Base-by-base conservation (phyloP, 2,888 invertebrate genomes). In the Pecten maximus region DNA sequence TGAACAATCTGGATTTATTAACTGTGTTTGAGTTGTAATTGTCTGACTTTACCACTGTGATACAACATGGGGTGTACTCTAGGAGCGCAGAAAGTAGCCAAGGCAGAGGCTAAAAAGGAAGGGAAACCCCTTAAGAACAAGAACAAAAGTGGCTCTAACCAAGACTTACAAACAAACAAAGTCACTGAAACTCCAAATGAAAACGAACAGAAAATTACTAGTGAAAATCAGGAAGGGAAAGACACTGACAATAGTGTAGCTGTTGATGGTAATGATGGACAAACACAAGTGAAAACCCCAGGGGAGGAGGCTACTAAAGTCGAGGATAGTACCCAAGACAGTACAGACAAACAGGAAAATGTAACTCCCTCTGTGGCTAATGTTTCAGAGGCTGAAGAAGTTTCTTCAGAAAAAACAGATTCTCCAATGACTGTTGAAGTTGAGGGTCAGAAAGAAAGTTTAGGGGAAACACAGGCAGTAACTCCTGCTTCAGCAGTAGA, bases 51-150 rank as follows among this genome's bases (percentile, higher is more conserved):
- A 35, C 1, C 10, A 35, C 16, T 74, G 74, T 74, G 74, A 35
- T 35, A 74, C 28, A 74, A 35, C 28, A 74, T 74, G 74, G 74
- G 74, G 35, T 74, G 74, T 74, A 35, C 74, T 35, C 35, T 74
- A 28, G 35, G 74, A 35, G 74, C 74, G 1, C 74, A 74, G 74
- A 74, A 74, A 74, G 74, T 74, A 2, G 74, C 74, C 6, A 74
- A 74, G 74, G 74, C 74, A 12, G 74, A 74, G 35, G 74, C 74
- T 10, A 74, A 74, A 74, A 74, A 74, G 74, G 74, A 74, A 74
- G 74, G 74, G 10, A 74, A 74, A 74, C 74, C 74, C 15, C 19
- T 74, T 10, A 74, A 74, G 35, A 74, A 74, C 15, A 74, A 74
- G 74, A 23, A 74, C 15, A 74, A 74, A 74, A 74, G 35, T 74